Evolutionary conservation across 2,797 vertebrate species (phyloP), one percentile per base, ranked within the genome.

Genomic region (Neopelma chrysocephalum): DNA sequence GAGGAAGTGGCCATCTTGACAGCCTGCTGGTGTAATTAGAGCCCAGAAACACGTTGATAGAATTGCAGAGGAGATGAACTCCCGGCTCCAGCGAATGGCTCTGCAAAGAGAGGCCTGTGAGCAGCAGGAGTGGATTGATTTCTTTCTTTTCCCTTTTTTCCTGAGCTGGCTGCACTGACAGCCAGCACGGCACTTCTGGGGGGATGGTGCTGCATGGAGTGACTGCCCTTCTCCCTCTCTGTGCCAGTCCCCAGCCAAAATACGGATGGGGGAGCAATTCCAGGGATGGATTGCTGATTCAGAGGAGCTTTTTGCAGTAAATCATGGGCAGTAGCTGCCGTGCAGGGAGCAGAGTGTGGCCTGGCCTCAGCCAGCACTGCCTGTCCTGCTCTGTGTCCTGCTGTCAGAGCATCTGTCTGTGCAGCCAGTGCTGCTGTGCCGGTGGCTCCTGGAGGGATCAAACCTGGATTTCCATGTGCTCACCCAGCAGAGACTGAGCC

Each of bases 1-100:
- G 93, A 82, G 87, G 85, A 95, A 85, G 71, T 25, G 79, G 29
- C 87, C 22, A 5, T 89, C 58, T 57, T 82, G 58, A 69, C 70
- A 87, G 84, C 38, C 62, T 72, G 47, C 10, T 65, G 75, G 26
- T 60, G 42, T 82, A 79, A 76, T 91, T 79, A 69, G 75, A 79
- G 54, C 76, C 38, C 71, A 76, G 68, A 56, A 87, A 27, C 0
- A 4, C 3, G 1, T 27, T 89, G 32, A 25, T 1, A 13, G 91
- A 83, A 57, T 31, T 65, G 71, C 42, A 48, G 75, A 22, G n/a
- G 82, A 77, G 80, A 34, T 61, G 72, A 85, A 34, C 60, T 92
- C 34, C 26, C 40, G 76, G 58, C 62, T 72, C 47, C 51, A 25
- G 79, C 58, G 6, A 47, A 29, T 0, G 1, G 29, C 18, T 86